These are phyloP conservation scores for Anabas testudineus DNA, from an alignment of 2,797 vertebrate genomes.

Conservation along the genomic window DNA sequence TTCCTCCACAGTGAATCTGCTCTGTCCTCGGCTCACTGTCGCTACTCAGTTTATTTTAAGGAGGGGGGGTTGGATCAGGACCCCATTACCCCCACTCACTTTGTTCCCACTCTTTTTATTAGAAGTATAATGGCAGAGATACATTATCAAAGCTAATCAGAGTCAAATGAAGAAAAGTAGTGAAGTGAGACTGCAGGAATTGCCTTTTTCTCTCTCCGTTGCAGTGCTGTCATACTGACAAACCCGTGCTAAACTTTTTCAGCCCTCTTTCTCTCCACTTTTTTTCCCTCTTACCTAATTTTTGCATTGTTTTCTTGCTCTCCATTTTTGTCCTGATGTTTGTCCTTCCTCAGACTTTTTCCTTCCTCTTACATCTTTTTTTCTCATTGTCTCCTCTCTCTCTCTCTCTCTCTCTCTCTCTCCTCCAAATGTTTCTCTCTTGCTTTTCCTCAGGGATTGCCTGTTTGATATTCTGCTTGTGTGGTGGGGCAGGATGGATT, in stretches of 20 bases:
- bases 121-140: conserved; percentile 87
- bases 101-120: conserved; percentile 70
- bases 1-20: conserved; percentile 10
- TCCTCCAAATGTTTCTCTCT: conserved; percentile 52
- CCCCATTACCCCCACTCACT: conserved; percentile 68
- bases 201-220: conserved; percentile 79
- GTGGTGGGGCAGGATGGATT: conserved; percentile 87
- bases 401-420: conserved; percentile 34
- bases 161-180: conserved; percentile 93
- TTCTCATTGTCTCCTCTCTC: conserved; percentile 35
- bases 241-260: conserved; percentile 45
- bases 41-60: conserved; percentile 73
- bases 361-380: conserved; percentile 39
- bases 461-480: conserved; percentile 90
- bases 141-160: conserved; percentile 94
- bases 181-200: conserved; percentile 90
- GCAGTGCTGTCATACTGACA: conserved; percentile 34
- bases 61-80: conserved; percentile 63
- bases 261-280: conserved; percentile 23
- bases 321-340: conserved; percentile 52
- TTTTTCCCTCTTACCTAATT: conserved; percentile 23
- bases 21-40: conserved; percentile 42
- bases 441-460: conserved; percentile 84
- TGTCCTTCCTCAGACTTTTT: conserved; percentile 53
- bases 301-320: conserved; percentile 39